A percentile compares a stretch with the other conserved stretches of the same genome.
These are phyloP conservation scores for Pangasius krempfi DNA, from an alignment of 2,797 vertebrate species.

Conservation along the genomic window DNA sequence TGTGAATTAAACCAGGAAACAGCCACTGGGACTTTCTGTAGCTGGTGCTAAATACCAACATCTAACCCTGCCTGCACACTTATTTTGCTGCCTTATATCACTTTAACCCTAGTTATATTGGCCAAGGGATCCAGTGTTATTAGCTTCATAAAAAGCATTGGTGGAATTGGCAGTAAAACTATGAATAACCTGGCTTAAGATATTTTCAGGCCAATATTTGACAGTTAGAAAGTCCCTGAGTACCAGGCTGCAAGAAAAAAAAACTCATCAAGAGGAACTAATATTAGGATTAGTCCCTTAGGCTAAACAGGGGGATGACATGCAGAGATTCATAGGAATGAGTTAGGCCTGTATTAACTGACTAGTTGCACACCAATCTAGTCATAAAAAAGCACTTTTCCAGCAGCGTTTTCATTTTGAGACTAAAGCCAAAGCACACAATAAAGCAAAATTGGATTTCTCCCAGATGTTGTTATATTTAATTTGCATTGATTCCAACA, in stretches of 20 bases:
- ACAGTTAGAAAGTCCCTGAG: background rate
- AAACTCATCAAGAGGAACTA: constrained; percentile 19
- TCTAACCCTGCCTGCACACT: background rate
- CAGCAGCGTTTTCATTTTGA: constrained; percentile 4
- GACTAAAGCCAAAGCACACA: constrained; percentile 15
- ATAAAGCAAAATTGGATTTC: constrained; percentile 18
- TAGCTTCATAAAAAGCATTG: constrained; percentile 11
- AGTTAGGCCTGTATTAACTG: constrained; percentile 40
- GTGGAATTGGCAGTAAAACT: constrained; percentile 23
- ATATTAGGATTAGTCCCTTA: constrained; percentile 36
- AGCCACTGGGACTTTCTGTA: background rate
- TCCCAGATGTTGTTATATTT: constrained; percentile 10
- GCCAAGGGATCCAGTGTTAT: background rate
- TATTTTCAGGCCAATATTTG: constrained; percentile 9
- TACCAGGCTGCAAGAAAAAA: background rate
- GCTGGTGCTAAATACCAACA: constrained; percentile 25
- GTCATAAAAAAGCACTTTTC: background rate
- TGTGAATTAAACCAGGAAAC: constrained; percentile 24
- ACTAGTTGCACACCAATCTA: background rate
- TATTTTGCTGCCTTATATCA: background rate
- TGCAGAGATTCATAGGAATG: constrained; percentile 39
- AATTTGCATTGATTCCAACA: constrained; percentile 29
- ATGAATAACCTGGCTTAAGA: background rate
- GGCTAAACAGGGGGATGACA: constrained; percentile 35
- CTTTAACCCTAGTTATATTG: constrained; percentile 15